These are phyloP conservation scores for Ursus arctos DNA, from an alignment of 2,113 vertebrate genomes.

Conservation along the genomic window DNA sequence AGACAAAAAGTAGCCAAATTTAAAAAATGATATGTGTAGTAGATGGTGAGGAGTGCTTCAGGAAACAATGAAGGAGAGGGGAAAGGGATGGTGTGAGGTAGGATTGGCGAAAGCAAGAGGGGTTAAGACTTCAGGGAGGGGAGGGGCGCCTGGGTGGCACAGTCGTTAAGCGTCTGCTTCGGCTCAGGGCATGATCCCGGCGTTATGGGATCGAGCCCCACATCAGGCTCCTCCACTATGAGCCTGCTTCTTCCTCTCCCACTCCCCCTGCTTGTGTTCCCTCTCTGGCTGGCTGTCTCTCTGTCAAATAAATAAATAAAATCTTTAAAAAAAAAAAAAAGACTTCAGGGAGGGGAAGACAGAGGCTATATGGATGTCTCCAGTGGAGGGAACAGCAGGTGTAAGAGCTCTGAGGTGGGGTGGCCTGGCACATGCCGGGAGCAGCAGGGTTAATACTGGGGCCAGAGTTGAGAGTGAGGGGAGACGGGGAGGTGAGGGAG, in stretches of 20 bases:
- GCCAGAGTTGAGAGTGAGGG: neutral
- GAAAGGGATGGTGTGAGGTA: neutral
- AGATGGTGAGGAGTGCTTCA: neutral
- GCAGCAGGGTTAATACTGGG: neutral
- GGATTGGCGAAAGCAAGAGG: neutral
- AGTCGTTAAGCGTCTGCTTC: too few relatives aligned
- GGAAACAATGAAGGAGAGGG: neutral
- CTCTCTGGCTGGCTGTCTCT: too few relatives aligned
- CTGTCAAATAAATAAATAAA: too few relatives aligned
- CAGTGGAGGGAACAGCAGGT: neutral
- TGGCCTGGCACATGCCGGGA: neutral
- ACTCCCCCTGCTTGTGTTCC: too few relatives aligned
- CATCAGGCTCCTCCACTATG: too few relatives aligned
- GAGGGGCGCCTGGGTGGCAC: too few relatives aligned
- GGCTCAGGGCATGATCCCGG: too few relatives aligned
- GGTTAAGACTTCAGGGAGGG: neutral
- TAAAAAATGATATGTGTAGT: neutral
- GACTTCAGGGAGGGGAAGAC: neutral
- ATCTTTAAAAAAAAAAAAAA: too few relatives aligned
- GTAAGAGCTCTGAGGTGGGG: neutral
- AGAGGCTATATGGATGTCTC: too few relatives aligned
- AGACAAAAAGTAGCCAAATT: neutral
- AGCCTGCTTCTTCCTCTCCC: too few relatives aligned
- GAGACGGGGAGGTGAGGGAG: neutral
- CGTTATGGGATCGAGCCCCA: too few relatives aligned